Base-by-base conservation (phyloP, 2,797 vertebrate species). In the Enteromius anoplus region DNA sequence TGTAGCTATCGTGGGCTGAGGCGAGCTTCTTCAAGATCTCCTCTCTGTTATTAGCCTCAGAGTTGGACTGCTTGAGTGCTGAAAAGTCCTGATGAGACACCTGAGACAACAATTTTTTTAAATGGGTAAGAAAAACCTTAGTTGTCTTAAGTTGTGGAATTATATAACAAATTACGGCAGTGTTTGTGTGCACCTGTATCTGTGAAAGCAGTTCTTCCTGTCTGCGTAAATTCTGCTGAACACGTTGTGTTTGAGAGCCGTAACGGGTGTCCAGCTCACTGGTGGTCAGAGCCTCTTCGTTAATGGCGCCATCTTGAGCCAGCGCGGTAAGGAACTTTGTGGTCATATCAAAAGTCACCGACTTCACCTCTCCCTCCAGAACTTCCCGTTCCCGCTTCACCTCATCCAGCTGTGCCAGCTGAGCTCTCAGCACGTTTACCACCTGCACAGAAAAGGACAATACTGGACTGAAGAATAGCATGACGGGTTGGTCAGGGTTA, bases 11-110 rank as follows among this genome's bases (percentile, higher is more conserved):
- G 73, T 99, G 97, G 42, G 98, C 98, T 1, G 96, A 94, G 70
- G 98, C 98, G 87, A 99, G 94, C 90, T 98, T 99, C 94, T 99
- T 99, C 90, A 99, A 90, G 86, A 99, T 95, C 89, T 99, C 98
- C 92, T 99, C 98, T 91, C 98, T 95, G 93, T 96, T 93, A 87
- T 97, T 98, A 84, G 97, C 96, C 91, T 99, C 98, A 0, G 94
- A 92, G 91, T 98, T 98, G 86, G 97, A 97, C 89, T 99, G 98
- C 87, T 98, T 99, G 92, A 99, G 95, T 91, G 96, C 96, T 1
- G 97, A 96, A 91, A 99, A 99, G 89, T 98, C 98, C 88, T 99
- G 97, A 88, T 99, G 97, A 34, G 97, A 95, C 0, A 93, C 93
- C 96, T 97, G 91, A 21, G 83, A 60, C 0, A 21, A 34, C n/a